Evolutionary conservation across 2,888 invertebrate genomes (phyloP), one percentile per base, ranked within the genome.

Genomic region (Pammene fasciana): DNA sequence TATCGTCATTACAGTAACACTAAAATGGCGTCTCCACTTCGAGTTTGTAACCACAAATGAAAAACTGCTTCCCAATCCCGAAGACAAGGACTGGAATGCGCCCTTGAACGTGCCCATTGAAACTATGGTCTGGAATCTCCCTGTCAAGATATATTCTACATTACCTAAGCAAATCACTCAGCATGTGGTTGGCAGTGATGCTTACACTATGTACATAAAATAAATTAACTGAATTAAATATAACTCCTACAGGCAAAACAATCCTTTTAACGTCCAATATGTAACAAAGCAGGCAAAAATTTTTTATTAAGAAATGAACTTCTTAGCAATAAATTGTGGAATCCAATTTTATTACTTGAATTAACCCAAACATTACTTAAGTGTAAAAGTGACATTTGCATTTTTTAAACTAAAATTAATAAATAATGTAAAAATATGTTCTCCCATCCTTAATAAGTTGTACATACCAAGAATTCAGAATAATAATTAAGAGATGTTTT

Each of bases 61-160:
- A 79, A 93, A 94, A 66, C 90, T 95, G 62, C 90, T 94, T 71
- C 93, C 94, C 36, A 94, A 94, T 6, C 81, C 84, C 57, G 93
- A 93, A 70, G 93, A 94, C 36, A 91, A 94, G 36, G 94, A 94
- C 46, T 97, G 98, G 96, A 96, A 95, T 78, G 98, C 97, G 0
- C 98, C 99, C 0, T 91, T 95, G 2, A 95, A 95, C 74, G 93
- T 99, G 41, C 95, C 97, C 11, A 98, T 99, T 70, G 99, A 99
- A 89, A 99, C 99, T 0, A 99, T 99, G 98, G 96, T 98, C 13
- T 99, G 99, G 99, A 98, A 99, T 90, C 93, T 99, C 66, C 99
- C 99, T 0, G 96, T 99, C 65, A 97, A 97, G 81, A 95, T 99
- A 71, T 98, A 97, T 88, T 97, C 99, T 0, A 97, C 99, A 7